Base-by-base conservation (phyloP, 2,113 vertebrate genomes). In the Podarcis muralis region DNA sequence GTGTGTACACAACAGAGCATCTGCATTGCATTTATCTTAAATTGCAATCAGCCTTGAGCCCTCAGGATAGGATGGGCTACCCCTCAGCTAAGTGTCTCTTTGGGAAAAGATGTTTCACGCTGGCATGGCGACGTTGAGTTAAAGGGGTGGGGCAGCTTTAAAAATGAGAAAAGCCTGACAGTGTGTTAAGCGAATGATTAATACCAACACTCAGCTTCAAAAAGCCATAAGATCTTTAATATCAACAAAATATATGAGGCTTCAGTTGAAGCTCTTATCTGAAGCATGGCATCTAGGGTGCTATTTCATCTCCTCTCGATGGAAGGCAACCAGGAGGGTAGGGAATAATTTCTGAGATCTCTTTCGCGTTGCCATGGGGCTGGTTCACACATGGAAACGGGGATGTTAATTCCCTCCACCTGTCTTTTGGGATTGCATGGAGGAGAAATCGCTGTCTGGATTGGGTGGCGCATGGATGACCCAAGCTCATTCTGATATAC, bases 151-250 rank as follows among this genome's bases (percentile, higher is more conserved):
- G 78, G 53, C 1, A 35, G 71, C 78, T 81, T 84, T 88, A 92
- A 57, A 93, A 81, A 83, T 40, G 85, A 92, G 86, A 91, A 90
- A 89, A 87, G 78, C 86, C 37, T 92, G 85, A 77, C 69, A 77
- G 74, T 77, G 81, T 91, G 81, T 37, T 74, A 92, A 88, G 75
- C 23, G 81, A 89, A 77, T 88, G 90, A 92, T 93, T 77, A 59
- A 93, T 93, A 81, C 71, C 20, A 92, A 91, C n/a, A 65, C 86
- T 90, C n/a, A 16, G 84, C 62, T 71, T 86, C 92, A 81, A 92
- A 95, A 87, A 94, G 91, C 91, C 87, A 40, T 25, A 90, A 91
- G 53, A 78, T 92, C 76, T 92, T 90, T 87, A 93, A 92, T 91
- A 83, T 77, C 89, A 92, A 74, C 87, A 83, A 88, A 93, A 85